Evolutionary conservation across 2,888 invertebrate species (phyloP), one percentile per base, ranked within the genome.

Genomic region (Belgica antarctica): DNA sequence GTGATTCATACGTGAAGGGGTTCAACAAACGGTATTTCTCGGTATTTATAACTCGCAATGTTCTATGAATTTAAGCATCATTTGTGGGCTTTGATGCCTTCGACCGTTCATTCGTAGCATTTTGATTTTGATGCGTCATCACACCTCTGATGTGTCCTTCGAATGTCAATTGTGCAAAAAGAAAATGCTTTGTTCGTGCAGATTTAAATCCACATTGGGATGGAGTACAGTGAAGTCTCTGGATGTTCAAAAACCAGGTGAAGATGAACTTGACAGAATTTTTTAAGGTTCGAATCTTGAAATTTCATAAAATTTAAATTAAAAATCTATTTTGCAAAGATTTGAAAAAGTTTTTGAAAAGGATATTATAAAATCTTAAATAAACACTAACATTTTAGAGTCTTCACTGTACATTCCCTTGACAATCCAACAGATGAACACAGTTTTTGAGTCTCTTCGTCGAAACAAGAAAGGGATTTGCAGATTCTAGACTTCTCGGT

Each of bases 51-150:
- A n/a, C n/a, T 59, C 59, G 59, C 59, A 59, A 27, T 27, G 27
- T n/a, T n/a, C n/a, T n/a, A n/a, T n/a, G n/a, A n/a, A 27, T 27
- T 59, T 59, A 59, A 59, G 27, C n/a, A 19, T 59, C 59, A 59
- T 59, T 24, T 59, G 59, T 2, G 25, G 25, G 27, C 12, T 59
- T 57, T 59, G 59, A 59, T 59, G 22, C n/a, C n/a, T n/a, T 17
- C 52, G 22, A 22, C 15, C 52, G 22, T 12, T 61, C 61, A 61
- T 15, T 25, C 27, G 61, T 61, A 28, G 15, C 28, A 1, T 24
- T 34, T 22, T 36, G 36, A 65, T 68, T 68, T 68, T 57, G 28
- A 68, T 57, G 46, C 28, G 25, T 68, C 68, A 68, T 68, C 52
- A 68, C 52, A 57, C 52, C 52, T 68, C 57, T 25, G n/a, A 27